Evolutionary conservation across 2,113 vertebrate genomes (phyloP).

Genomic region (Notechis scutatus): DNA sequence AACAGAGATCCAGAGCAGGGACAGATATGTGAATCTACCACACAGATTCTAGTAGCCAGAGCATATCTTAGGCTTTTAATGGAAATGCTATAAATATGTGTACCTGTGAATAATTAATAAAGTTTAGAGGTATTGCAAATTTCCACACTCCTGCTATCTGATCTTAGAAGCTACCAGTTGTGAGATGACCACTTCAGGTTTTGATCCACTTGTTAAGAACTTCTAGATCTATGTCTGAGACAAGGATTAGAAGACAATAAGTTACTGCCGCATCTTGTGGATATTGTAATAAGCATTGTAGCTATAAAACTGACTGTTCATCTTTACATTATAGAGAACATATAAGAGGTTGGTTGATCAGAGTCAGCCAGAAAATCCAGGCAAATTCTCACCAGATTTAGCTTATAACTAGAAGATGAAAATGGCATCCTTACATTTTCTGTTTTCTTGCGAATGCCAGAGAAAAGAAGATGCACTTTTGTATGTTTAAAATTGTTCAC

Average conservation of each 20-base stretch:
- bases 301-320: background rate
- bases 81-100: background rate
- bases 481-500: background rate
- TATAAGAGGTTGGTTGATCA: background rate
- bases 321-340: background rate
- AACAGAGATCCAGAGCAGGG: background rate
- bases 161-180: background rate
- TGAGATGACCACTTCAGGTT: background rate
- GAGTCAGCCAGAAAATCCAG: background rate
- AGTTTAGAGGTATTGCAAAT: background rate
- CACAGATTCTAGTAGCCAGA: background rate
- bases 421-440: background rate
- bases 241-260: background rate
- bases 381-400: background rate
- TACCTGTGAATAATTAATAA: background rate
- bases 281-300: background rate
- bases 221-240: background rate
- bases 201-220: background rate
- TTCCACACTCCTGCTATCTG: background rate
- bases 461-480: background rate
- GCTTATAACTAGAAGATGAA: background rate
- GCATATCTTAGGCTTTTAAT: background rate
- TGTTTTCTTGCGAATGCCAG: background rate
- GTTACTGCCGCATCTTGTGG: background rate
- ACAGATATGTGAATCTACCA: background rate